A percentile compares a stretch with the other conserved stretches of the same genome.
Conservation (phyloP, 1,140 invertebrate genomes). For the Orius insidiosus region DNA sequence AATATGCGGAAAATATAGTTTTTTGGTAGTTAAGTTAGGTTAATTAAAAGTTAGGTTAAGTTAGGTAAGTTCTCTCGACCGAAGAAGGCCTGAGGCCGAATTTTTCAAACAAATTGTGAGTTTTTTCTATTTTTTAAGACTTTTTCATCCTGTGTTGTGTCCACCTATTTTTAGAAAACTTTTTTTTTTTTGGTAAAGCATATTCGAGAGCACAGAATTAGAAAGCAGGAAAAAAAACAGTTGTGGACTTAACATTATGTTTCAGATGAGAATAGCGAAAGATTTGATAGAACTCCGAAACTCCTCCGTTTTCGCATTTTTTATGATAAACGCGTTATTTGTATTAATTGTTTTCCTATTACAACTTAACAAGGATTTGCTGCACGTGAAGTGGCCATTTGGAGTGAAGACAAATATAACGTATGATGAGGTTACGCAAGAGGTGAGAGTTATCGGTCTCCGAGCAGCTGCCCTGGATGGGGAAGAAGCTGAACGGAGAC, state of each 20-base stretch:
- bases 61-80: too few relatives aligned
- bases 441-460: slow-evolving; percentile 43
- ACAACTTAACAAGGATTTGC: slow-evolving; percentile 86
- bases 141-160: too few relatives aligned
- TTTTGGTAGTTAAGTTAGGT: too few relatives aligned
- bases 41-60: too few relatives aligned
- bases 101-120: too few relatives aligned
- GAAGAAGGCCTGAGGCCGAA: too few relatives aligned
- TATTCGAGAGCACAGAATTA: too few relatives aligned
- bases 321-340: slow-evolving; percentile 96
- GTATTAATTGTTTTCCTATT: slow-evolving; percentile 94
- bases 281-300: slow-evolving; percentile 86
- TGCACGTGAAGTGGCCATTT: slow-evolving; percentile 85
- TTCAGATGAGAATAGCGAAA: slow-evolving; percentile 69
- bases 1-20: too few relatives aligned
- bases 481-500: not conserved
- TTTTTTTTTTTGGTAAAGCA: too few relatives aligned
- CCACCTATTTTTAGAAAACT: too few relatives aligned
- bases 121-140: too few relatives aligned
- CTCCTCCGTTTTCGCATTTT: slow-evolving; percentile 87
- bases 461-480: not conserved
- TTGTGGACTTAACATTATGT: slow-evolving; percentile 14
- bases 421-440: slow-evolving; percentile 66
- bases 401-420: slow-evolving; percentile 87
- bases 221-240: not conserved